Base-by-base conservation (phyloP, 2,888 invertebrate genomes). In the Zelleria hepariella region DNA sequence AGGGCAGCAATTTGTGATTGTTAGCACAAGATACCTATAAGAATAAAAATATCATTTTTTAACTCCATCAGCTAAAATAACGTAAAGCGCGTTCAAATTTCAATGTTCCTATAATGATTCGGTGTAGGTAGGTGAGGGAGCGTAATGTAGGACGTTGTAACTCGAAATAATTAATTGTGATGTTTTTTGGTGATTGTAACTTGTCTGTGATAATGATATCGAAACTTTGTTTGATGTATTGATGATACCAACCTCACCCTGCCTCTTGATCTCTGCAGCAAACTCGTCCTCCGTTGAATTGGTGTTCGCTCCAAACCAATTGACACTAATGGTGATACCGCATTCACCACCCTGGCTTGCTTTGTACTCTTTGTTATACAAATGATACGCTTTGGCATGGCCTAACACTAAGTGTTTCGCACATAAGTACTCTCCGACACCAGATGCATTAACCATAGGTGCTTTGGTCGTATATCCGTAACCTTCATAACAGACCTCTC, bases 341-440 rank as follows among this genome's bases (percentile, higher is more conserved):
- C 78, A 59, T 48, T 61, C 57, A 62, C 74, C 75, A 56, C 65
- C 64, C 62, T 85, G 77, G 26, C 63, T 63, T 0, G 68, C 42
- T 64, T 75, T 80, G 63, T 79, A 87, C 21, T 82, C 77, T 7
- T 74, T 70, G 23, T 75, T 73, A 58, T 89, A 90, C 2, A 80
- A 64, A 6, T 75, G 72, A 65, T 86, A 90, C 0, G 82, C 82
- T 23, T 69, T 75, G 8, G 89, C 89, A 69, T 94, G 93, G 0
- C 92, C 91, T 10, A 82, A 56, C 0, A 88, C 66, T 27, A 91
- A 76, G 25, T 84, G 75, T 65, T 90, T 87, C n/a, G 82, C 83
- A 60, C 90, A 90, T 4, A 89, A 60, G 60, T 91, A 91, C 20
- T 83, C 86, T 3, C 81, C 90, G 4, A 86, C 66, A 47, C 85